A percentile compares a stretch with the other conserved stretches of the same genome.
Conservation (phyloP, 2,113 vertebrate species). For the Eptatretus burgeri region DNA sequence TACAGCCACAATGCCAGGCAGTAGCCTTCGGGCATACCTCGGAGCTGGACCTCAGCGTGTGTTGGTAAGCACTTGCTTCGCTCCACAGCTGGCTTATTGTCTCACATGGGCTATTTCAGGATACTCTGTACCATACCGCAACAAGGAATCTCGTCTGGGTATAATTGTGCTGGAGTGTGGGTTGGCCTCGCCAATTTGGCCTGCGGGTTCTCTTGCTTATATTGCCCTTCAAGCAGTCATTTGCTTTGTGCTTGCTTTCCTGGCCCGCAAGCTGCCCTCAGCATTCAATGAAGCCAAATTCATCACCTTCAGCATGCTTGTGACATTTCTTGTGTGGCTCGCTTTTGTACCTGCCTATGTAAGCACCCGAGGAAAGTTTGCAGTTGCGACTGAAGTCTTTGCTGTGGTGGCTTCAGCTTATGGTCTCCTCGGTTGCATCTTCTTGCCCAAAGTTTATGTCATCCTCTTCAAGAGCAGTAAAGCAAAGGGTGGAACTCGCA, state of each 20-base stretch:
- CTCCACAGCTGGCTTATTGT: too few relatives aligned
- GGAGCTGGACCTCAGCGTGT: too few relatives aligned
- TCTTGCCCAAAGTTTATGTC: constrained; percentile 22
- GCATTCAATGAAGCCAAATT: constrained; percentile 29
- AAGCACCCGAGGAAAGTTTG: constrained; percentile 26
- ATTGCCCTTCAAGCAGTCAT: constrained; percentile 20
- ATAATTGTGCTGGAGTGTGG: too few relatives aligned
- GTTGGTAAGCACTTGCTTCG: too few relatives aligned
- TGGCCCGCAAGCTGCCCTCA: constrained; percentile 21
- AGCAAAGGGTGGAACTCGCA: too few relatives aligned
- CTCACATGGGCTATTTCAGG: too few relatives aligned
- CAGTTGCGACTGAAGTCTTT: constrained; percentile 28
- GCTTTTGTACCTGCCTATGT: constrained; percentile 27
- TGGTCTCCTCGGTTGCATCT: constrained; percentile 21
- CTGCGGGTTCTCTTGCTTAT: constrained; percentile 11
- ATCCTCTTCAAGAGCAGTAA: constrained; percentile 15
- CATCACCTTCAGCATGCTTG: constrained; percentile 30
- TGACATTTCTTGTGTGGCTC: constrained; percentile 25
- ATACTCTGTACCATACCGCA: too few relatives aligned
- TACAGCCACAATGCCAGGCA: too few relatives aligned
- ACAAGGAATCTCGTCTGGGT: too few relatives aligned
- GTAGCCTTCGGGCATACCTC: too few relatives aligned
- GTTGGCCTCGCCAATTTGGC: too few relatives aligned
- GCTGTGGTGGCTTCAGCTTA: constrained; percentile 24
- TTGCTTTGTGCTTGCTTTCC: constrained; percentile 23